Evolutionary conservation across 2,888 invertebrate genomes (phyloP), one percentile per base, ranked within the genome.

Genomic region (Liopterus haemorrhoidalis): DNA sequence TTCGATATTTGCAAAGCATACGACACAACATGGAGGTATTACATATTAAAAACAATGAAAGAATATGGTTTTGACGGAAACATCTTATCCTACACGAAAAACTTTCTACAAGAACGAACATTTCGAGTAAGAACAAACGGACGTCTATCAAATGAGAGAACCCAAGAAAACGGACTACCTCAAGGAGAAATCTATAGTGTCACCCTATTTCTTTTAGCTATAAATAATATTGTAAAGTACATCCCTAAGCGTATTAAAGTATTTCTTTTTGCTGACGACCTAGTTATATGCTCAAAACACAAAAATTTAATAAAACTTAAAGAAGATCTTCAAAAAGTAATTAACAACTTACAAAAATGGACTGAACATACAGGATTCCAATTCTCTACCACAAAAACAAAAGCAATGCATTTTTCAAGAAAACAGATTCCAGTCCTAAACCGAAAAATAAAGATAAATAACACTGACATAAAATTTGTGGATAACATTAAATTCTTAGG

Each of bases 211-310:
- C n/a, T 49, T 18, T 41, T 50, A 16, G 49, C 42, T 5, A 46
- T 52, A 8, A 52, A 52, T 22, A 42, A 46, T 2, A 36, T 46
- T 6, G 27, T 28, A 2, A 27, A 6, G 6, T 9, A 11, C n/a
- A 38, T 44, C 11, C 5, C 35, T 4, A 12, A 14, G 5, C 44
- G 45, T 0, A 27, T 49, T n/a, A 41, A 41, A 2, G 22, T 27
- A 25, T 37, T 41, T 24, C 18, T 46, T 4, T 48, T 43, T 20
- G 54, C 41, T 2, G 51, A 54, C n/a, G 54, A 54, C 16, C 14
- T 52, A 4, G 46, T 44, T 1, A 22, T 45, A 1, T 41, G 38
- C 19, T 12, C 33, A 20, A 37, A 19, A 24, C 51, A 31, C 11
- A 42, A 37, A 12, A 33, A 36, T 11, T n/a, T 41, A 5, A 41